Evolutionary conservation across 2,113 vertebrate genomes (phyloP).

Genomic region (Semicossyphus pulcher): DNA sequence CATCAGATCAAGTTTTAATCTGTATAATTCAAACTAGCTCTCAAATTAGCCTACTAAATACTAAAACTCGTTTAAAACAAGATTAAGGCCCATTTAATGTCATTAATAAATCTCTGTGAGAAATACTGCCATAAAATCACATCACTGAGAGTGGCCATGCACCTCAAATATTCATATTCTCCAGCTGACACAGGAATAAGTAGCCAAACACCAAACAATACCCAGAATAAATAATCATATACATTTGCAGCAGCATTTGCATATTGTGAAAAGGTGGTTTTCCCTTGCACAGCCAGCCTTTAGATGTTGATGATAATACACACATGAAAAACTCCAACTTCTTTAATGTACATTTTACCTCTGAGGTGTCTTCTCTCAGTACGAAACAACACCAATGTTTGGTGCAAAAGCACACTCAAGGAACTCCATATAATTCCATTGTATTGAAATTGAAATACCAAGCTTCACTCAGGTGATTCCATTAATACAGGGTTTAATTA

Average conservation of each 20-base stretch:
- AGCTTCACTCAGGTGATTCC: not conserved
- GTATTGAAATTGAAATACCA: not conserved
- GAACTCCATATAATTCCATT: not conserved
- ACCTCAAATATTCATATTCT: no score
- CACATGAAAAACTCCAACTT: not conserved
- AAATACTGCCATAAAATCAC: no score
- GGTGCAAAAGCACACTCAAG: not conserved
- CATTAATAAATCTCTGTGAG: no score
- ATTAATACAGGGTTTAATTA: conserved; percentile 5
- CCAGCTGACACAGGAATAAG: no score
- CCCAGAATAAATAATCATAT: no score
- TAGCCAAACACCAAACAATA: no score
- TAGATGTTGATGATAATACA: not conserved
- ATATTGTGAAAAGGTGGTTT: not conserved
- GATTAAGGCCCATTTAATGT: no score
- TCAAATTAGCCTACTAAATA: not conserved
- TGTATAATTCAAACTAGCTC: not conserved
- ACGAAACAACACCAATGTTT: not conserved
- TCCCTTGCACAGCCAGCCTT: not conserved
- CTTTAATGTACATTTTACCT: not conserved
- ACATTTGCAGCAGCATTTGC: no score
- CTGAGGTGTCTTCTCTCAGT: no score
- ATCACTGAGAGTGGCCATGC: no score
- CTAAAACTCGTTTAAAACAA: no score
- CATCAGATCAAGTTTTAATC: no score